Evolutionary conservation across 1,140 invertebrate species (phyloP), one percentile per base, ranked within the genome.

Genomic region (Meloidogyne floridensis): DNA sequence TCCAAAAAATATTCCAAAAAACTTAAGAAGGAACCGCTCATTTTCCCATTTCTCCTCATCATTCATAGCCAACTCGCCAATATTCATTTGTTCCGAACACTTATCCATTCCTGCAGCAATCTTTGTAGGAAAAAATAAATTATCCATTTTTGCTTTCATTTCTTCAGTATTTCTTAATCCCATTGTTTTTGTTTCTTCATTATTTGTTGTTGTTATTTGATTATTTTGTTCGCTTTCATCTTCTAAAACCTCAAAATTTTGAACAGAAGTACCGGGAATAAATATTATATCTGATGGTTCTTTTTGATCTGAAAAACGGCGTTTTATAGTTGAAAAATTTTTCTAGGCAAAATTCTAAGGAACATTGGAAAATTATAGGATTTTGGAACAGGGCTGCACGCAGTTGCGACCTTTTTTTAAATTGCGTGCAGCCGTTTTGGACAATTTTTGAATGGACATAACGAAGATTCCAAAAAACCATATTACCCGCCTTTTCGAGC

Each of bases 161-260:
- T 71, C 59, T 54, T 51, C 77, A 32, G 15, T 43, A 47, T 32
- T 47, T 32, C 8, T 53, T 4, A 15, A 1, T 8, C n/a, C 20
- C 18, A 20, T 42, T 2, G 13, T 54, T 54, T 65, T 65, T 18
- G 53, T 42, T 42, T 54, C 32, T 32, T 32, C 43, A 65, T 53
- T 77, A 8, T 42, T 42, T 65, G 4, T 56, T 42, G 32, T 69
- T 5, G 56, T 6, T n/a, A 15, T 9, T 6, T n/a, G 3, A 20
- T 15, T 9, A 75, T 75, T 77, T 18, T 69, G 56, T 9, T 77
- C 75, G 8, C 18, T n/a, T 43, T 2, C n/a, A 77, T 18, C n/a
- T n/a, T 80, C 42, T 11, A 77, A 13, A 80, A 80, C 11, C 47
- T 74, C 42, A 42, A 82, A 72, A 82, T 43, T 15, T 13, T 82